Percentiles rank a stretch among this genome's conserved stretches.
phyloP scores from a whole-genome alignment of 2,113 vertebrate species.

The Gadus chalcogrammus region DNA sequence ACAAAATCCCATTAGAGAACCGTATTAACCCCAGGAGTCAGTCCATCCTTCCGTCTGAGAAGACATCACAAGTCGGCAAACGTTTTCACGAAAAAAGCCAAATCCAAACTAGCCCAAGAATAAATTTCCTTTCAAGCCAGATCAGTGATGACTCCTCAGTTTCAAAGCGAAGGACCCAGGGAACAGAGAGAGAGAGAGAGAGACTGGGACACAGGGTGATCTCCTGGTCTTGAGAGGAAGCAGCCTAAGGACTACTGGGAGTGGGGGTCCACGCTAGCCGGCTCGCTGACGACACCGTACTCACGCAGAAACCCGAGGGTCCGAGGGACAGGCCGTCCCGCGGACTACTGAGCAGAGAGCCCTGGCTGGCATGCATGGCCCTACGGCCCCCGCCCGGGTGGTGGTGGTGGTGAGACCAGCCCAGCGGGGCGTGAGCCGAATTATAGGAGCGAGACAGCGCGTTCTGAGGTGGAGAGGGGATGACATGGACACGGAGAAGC shows the following conservation, averaged over 20 bases:
- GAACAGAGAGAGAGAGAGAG: conserved; percentile 22
- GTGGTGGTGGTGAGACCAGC: conserved; percentile 80
- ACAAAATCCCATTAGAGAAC: not conserved
- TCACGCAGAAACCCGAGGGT: conserved; percentile 87
- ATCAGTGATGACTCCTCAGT: conserved; percentile 38
- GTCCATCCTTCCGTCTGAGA: not conserved
- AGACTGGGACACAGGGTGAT: conserved; percentile 25
- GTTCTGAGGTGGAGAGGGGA: conserved; percentile 83
- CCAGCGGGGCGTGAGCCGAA: conserved; percentile 87
- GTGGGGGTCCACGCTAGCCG: conserved; percentile 46
- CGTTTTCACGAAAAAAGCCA: not conserved
- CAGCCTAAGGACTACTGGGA: conserved; percentile 19
- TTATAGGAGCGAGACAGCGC: conserved; percentile 97
- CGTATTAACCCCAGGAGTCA: conserved; percentile 1
- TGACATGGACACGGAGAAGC: conserved; percentile 21
- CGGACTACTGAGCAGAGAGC: conserved; percentile 88
- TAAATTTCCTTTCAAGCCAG: too few species aligned
- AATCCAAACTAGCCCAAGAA: not conserved
- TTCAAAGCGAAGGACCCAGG: conserved; percentile 1
- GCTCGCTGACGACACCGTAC: conserved; percentile 69
- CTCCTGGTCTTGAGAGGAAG: conserved; percentile 39
- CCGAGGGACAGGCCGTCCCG: conserved; percentile 86
- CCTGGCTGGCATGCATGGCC: conserved; percentile 93
- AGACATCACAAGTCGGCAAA: conserved; percentile 4
- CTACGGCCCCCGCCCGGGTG: conserved; percentile 89